A percentile compares a stretch with the other conserved stretches of the same genome.
phyloP scores from a whole-genome alignment of 2,797 vertebrate genomes.

The Falco berigora region DNA sequence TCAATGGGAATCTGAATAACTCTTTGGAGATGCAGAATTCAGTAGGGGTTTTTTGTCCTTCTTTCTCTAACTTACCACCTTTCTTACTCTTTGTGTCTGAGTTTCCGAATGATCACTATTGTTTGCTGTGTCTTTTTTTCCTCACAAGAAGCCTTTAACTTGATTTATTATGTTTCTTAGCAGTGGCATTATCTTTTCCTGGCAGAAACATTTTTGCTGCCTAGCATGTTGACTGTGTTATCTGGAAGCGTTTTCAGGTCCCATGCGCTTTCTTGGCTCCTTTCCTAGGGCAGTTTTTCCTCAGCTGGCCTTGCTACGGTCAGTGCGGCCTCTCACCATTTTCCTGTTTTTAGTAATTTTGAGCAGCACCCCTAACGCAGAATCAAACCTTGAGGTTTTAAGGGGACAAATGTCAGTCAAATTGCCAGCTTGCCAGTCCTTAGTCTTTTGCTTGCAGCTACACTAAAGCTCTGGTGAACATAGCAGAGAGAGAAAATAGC shows the following conservation, averaged over 20 bases:
- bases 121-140: neutral
- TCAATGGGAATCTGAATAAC: neutral
- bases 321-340: neutral
- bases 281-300: neutral
- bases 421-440: neutral
- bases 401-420: neutral
- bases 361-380: neutral
- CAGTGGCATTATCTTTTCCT: neutral
- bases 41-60: neutral
- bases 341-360: neutral
- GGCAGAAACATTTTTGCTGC: neutral
- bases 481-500: neutral
- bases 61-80: neutral
- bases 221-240: neutral
- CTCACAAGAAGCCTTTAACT: neutral
- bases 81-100: neutral
- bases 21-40: neutral
- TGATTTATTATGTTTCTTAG: neutral
- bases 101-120: neutral
- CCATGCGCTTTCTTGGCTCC: neutral
- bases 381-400: neutral
- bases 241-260: neutral
- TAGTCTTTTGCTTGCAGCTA: neutral
- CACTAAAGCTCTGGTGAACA: neutral
- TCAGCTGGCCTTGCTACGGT: neutral